Evolutionary conservation across 2,797 vertebrate species (phyloP).

Genomic region (Siniperca undulata): DNA sequence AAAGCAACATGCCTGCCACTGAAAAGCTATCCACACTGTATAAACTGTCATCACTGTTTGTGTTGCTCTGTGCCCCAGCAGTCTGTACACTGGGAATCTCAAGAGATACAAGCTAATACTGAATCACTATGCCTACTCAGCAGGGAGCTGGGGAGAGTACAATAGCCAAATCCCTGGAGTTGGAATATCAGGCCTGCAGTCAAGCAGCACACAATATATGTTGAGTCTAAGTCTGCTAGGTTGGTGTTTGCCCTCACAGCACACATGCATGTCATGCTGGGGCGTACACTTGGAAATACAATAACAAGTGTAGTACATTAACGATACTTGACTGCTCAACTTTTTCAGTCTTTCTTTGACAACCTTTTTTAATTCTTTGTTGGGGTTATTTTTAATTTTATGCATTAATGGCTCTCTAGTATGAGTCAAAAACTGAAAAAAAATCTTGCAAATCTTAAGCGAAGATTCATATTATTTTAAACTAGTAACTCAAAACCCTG

Average conservation of each 20-base stretch:
- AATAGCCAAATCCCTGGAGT: constrained; percentile 57
- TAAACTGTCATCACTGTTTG: constrained; percentile 24
- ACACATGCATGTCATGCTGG: constrained; percentile 4
- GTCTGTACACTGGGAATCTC: constrained; percentile 43
- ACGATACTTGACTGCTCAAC: neutral
- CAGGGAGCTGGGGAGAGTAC: constrained; percentile 38
- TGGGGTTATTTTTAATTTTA: neutral
- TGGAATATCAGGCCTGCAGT: constrained; percentile 44
- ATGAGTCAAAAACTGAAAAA: neutral
- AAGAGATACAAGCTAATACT: constrained; percentile 53
- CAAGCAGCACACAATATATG: constrained; percentile 40
- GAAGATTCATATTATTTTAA: no score
- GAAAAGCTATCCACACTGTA: constrained; percentile 7
- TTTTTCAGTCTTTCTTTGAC: neutral
- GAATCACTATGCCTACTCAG: constrained; percentile 55
- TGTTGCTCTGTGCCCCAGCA: constrained; percentile 45
- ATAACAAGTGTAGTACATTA: neutral
- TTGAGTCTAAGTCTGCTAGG: constrained; percentile 28
- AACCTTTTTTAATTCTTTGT: neutral
- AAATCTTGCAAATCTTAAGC: no score
- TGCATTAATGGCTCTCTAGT: neutral
- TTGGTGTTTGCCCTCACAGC: constrained; percentile 17
- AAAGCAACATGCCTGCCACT: neutral
- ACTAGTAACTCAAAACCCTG: no score
- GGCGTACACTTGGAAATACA: neutral